Conservation (phyloP, 2,888 invertebrate species). For the Lathronympha strigana region DNA sequence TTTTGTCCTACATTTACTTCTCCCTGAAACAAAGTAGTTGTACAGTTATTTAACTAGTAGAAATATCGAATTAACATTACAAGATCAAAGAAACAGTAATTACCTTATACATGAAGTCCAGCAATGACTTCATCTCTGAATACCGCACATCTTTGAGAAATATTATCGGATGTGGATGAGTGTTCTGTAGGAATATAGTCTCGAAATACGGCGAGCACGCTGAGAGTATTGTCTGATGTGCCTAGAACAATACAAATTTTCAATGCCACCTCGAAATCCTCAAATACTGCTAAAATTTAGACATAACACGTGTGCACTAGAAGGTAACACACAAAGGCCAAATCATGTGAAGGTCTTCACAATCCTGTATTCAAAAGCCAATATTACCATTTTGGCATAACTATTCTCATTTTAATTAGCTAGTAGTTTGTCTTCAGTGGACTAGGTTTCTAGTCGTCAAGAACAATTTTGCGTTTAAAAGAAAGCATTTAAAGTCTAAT, state of each 20-base stretch:
- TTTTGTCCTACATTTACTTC: constrained; percentile 96
- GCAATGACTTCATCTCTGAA: constrained; percentile 94
- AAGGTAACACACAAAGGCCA: constrained; percentile 56
- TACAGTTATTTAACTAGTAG: constrained; percentile 7
- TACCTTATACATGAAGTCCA: constrained; percentile 97
- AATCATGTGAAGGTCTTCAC: constrained; percentile 69
- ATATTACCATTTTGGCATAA: constrained; percentile 61
- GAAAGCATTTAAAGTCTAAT: constrained; percentile 26
- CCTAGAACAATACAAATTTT: constrained; percentile 82
- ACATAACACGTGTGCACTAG: constrained; percentile 30
- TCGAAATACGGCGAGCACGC: constrained; percentile 98
- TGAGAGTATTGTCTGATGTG: constrained; percentile 96
- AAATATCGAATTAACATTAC: no score
- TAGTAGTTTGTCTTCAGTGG: constrained; percentile 52
- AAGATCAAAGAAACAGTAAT: constrained; percentile 39
- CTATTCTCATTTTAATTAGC: constrained; percentile 74
- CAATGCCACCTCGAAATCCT: constrained; percentile 23
- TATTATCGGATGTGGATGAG: constrained; percentile 95
- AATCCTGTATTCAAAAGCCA: constrained; percentile 59
- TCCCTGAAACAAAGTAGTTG: constrained; percentile 72
- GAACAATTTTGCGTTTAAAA: constrained; percentile 34
- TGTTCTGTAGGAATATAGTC: constrained; percentile 94
- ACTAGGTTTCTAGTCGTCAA: constrained; percentile 41
- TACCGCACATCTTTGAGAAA: constrained; percentile 96
- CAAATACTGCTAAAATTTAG: constrained; percentile 21